These are phyloP conservation scores for Polypedilum pembai DNA, from an alignment of 1,140 invertebrate species.

Conservation along the genomic window DNA sequence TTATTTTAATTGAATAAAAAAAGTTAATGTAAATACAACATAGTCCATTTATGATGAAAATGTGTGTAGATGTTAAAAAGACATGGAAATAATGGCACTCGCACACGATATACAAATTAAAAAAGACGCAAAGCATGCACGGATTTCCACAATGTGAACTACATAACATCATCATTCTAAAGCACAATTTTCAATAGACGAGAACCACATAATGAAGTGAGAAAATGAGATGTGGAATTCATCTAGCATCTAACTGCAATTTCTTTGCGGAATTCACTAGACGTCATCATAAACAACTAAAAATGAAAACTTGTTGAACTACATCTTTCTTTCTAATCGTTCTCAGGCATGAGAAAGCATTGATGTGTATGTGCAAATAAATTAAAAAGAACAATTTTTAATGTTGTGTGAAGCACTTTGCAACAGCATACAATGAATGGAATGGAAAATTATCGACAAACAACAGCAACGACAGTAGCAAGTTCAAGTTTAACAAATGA, in stretches of 20 bases:
- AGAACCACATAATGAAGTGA: not conserved
- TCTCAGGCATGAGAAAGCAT: not conserved
- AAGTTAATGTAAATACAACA: not conserved
- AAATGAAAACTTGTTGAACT: constrained; percentile 18
- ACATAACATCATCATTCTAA: not conserved
- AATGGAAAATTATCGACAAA: not conserved
- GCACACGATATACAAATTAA: not conserved
- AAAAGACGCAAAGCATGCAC: not conserved
- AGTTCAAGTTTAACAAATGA: not conserved
- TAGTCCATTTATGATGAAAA: not conserved
- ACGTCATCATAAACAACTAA: not conserved
- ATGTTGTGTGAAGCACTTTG: not conserved
- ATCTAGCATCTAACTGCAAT: no score
- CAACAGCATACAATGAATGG: not conserved
- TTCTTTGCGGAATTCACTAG: no score
- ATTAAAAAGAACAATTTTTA: not conserved
- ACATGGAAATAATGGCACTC: not conserved
- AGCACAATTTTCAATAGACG: no score
- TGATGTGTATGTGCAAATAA: not conserved
- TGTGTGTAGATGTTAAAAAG: not conserved
- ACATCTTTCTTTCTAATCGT: not conserved
- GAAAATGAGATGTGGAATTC: not conserved
- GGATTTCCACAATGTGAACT: not conserved
- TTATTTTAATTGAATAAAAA: no score
- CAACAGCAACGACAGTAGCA: not conserved